Evolutionary conservation across 2,888 invertebrate genomes (phyloP), one percentile per base, ranked within the genome.

Genomic region (Halictus ligatus): DNA sequence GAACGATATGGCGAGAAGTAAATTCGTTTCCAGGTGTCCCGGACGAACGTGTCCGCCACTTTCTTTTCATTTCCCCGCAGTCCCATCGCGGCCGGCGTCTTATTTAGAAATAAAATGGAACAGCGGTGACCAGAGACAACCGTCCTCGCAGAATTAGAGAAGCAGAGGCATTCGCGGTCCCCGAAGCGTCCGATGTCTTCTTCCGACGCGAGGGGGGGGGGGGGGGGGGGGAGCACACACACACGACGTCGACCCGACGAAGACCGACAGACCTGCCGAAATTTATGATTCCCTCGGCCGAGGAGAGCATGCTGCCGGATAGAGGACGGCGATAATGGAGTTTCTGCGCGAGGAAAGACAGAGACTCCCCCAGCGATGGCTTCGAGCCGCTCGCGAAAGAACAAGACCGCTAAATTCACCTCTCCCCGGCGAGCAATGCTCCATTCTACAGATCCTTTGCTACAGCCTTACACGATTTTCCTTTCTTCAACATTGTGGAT

Each of bases 291-390:
- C 81, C 84, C 78, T 54, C 54, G 78, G 75, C 15, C 78, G 48
- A 54, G 13, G 67, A 18, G 76, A 64, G 72, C 54, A 43, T 75
- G 64, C 75, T 40, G 75, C 80, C 83, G 85, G 86, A 89, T 88
- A 83, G 88, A 91, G 83, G 79, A 84, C 43, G 50, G 74, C 88
- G 87, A 91, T 92, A 92, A 92, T 92, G 88, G 88, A 92, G 91
- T 90, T 91, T 90, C 89, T 80, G 13, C 54, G 76, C 54, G 69
- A 76, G 73, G 58, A 18, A 81, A 89, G 89, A 87, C 69, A 69
- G 40, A 69, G 35, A 18, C 21, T 40, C 43, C 18, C 64, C 64
- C 29, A 69, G 69, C 5, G 69, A 69, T 69, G 69, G 69, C 35
- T 21, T 10, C 40, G 21, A 75, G 67, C 0, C 4, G 40, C 21